Evolutionary conservation across 2,113 vertebrate genomes (phyloP), one percentile per base, ranked within the genome.

Genomic region (Ceyx margarethae): DNA sequence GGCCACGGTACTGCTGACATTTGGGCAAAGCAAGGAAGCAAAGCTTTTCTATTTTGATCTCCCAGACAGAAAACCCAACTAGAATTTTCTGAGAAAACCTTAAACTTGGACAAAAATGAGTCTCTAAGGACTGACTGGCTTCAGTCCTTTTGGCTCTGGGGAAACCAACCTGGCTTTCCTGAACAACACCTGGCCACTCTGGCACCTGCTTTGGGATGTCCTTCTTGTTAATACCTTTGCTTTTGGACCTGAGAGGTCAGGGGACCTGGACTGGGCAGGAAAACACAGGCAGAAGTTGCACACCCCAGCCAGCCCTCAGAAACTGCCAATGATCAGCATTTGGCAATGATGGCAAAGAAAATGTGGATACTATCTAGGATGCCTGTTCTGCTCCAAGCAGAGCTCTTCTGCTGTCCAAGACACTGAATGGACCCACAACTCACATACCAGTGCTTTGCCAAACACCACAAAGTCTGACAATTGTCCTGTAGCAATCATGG

Each of bases 221-320:
- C 17, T 29, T 35, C 35, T 57, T 3, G 1, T 33, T 48, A 60
- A 9, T 6, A 29, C 18, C 64, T 22, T 79, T 79, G 16, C 28
- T 72, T 58, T 65, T 9, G 37, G 21, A 19, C 13, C 16, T 75
- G 51, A 71, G 69, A 25, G 48, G 13, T 23, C 28, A 40, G 37
- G 72, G 23, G 26, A 15, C 45, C 7, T 31, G 43, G 15, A 17
- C 42, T 48, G 17, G 53, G 23, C 75, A 35, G 25, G 31, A 10
- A 68, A 57, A 60, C 2, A 2, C 0, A 0, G 54, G 64, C n/a
- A 69, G 85, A 75, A n/a, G 10, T 42, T 50, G n/a, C 0, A 0
- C 18, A 15, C 3, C 10, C 16, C 6, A 3, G 26, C 5, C 33
- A 67, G 43, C 2, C 46, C 50, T 9, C 9, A 23, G 43, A 69